Evolutionary conservation across 2,113 vertebrate species (phyloP).

Genomic region (Hystrix cristata): DNA sequence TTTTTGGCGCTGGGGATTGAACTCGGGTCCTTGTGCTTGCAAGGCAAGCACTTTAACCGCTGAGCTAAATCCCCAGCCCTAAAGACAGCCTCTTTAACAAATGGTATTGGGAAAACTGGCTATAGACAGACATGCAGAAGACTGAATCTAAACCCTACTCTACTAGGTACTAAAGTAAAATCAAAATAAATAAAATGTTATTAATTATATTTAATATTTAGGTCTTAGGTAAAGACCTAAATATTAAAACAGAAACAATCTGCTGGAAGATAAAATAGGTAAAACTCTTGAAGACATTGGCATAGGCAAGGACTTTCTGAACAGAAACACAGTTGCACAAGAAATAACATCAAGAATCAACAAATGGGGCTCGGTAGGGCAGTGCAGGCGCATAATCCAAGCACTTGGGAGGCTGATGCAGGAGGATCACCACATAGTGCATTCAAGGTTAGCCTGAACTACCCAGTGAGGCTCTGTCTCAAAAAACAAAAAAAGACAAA

Average conservation of each 20-base stretch:
- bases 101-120: background rate
- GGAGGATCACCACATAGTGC: too few species aligned
- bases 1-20: too few species aligned
- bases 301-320: background rate
- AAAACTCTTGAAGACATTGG: background rate
- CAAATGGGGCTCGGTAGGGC: background rate
- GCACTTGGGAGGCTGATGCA: background rate
- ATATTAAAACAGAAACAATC: background rate
- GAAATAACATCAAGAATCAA: background rate
- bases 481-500: background rate
- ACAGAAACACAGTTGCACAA: background rate
- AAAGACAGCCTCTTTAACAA: background rate
- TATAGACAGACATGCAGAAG: background rate
- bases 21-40: too few species aligned
- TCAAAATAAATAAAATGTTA: background rate
- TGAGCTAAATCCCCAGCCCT: too few species aligned
- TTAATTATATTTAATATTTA: too few species aligned
- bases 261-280: background rate
- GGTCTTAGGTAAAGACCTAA: background rate
- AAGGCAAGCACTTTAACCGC: too few species aligned
- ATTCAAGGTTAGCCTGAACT: background rate
- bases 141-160: background rate
- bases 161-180: background rate
- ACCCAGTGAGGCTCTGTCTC: background rate
- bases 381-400: background rate